Base-by-base conservation (phyloP, 2,888 invertebrate species). In the Mythimna lalbum region DNA sequence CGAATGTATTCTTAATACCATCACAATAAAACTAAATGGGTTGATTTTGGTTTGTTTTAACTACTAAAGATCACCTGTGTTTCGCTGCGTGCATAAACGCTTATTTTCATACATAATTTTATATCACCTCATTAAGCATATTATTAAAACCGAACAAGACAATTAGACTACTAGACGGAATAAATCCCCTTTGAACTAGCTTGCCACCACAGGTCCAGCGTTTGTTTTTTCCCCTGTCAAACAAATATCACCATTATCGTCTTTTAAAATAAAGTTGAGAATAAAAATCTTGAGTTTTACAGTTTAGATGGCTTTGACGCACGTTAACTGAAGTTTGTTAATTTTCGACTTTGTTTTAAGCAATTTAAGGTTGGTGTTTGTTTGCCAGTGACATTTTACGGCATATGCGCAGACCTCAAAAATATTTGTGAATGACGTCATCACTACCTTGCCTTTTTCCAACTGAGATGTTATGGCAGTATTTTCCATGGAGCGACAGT, bases 101-200 rank as follows among this genome's bases (percentile, higher is more conserved):
- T 43, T 43, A 23, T 9, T 49, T 23, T 19, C 31, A 49, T 7
- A 31, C 12, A 57, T 57, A 59, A 75, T 53, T 63, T 1, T 0
- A 36, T 27, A 21, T 36, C 14, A n/a, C n/a, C 1, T 21, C 33
- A 59, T 5, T 12, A n/a, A 55, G 1, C 52, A 31, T 31, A 57
- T 14, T 39, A 19, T 31, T 9, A 10, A 57, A 64, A 17, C 49
- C 14, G 27, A 57, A 14, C 75, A 65, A 75, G 72, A 75, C 36
- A 66, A 43, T 27, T 66, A 57, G 72, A 66, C n/a, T 36, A 36
- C 12, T 50, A 23, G 39, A 39, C 14, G 14, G 14, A 39, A 39
- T 39, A 39, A 39, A 39, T 39, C 14, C 39, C 14, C 39, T 39
- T 14, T 39, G 4, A 14, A 4, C 0, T 14, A 12, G 39, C 14